Evolutionary conservation across 1,140 invertebrate species (phyloP).

Genomic region (Papilio machaon): DNA sequence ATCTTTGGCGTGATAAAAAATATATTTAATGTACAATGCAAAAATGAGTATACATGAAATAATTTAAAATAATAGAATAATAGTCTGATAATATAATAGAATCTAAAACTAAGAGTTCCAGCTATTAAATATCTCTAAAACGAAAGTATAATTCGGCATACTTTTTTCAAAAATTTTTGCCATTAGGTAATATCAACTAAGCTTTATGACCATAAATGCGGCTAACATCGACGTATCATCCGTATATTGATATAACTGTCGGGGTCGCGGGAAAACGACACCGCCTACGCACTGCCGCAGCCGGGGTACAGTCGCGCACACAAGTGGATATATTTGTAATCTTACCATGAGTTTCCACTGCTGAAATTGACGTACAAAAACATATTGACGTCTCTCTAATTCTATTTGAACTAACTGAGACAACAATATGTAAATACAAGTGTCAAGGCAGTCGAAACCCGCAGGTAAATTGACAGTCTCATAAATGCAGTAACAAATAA

Average conservation of each 20-base stretch:
- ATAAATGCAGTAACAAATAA: background rate
- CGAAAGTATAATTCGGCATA: background rate
- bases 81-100: background rate
- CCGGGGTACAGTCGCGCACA: slow-evolving; percentile 44
- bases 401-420: background rate
- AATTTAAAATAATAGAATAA: background rate
- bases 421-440: background rate
- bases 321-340: slow-evolving; percentile 30
- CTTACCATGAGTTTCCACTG: background rate
- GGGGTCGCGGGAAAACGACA: slow-evolving; percentile 63
- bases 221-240: slow-evolving; percentile 57
- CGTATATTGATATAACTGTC: slow-evolving; percentile 73
- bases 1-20: too few species aligned
- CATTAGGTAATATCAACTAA: slow-evolving; percentile 34
- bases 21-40: too few species aligned
- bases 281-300: slow-evolving; percentile 58
- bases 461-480: background rate
- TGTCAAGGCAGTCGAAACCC: background rate
- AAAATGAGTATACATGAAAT: background rate
- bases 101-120: background rate
- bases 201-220: slow-evolving; percentile 50
- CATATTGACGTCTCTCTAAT: background rate
- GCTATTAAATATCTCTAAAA: background rate
- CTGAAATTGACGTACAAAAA: background rate
- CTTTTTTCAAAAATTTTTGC: slow-evolving; percentile 12